These are phyloP conservation scores for Aplysina aerophoba DNA, from an alignment of 37 sponge, comb jelly and placozoan genomes.

Conservation along the genomic window DNA sequence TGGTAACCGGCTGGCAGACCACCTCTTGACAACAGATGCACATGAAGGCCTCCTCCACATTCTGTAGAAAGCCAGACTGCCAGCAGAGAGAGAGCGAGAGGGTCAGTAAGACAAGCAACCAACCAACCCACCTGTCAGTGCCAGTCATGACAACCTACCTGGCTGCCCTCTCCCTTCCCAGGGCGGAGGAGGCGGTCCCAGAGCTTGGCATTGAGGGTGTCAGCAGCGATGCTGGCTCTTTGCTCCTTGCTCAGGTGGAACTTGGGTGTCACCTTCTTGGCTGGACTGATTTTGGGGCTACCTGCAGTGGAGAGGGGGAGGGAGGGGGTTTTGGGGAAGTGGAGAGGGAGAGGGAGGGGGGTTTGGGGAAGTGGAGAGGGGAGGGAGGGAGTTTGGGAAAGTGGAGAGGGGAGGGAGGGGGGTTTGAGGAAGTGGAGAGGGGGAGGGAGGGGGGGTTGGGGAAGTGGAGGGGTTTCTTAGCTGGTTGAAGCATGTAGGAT, in stretches of 20 bases:
- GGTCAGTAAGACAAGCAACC: not conserved
- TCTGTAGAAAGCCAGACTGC: slow-evolving; percentile 63
- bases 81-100: not conserved
- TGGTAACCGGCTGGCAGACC: slow-evolving; percentile 83
- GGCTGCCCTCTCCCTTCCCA: not conserved
- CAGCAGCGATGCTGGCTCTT: slow-evolving; percentile 53
- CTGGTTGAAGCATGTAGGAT: too few relatives aligned
- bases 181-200: slow-evolving; percentile 68
- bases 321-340: too few relatives aligned
- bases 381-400: too few relatives aligned
- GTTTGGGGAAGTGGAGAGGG: too few relatives aligned
- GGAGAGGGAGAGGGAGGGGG: too few relatives aligned
- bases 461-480: too few relatives aligned
- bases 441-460: too few relatives aligned
- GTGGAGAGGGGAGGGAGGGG: too few relatives aligned
- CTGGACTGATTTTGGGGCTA: not conserved
- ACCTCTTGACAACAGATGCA: slow-evolving; percentile 91
- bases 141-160: not conserved
- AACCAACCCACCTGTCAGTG: not conserved
- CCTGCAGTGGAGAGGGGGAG: too few relatives aligned
- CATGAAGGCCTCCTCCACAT: slow-evolving; percentile 73
- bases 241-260: slow-evolving; percentile 65
- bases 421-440: too few relatives aligned
- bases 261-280: slow-evolving; percentile 62
- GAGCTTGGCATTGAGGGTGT: slow-evolving; percentile 68